These are phyloP conservation scores for Drosophila pectinifera DNA, from an alignment of 1,140 invertebrate genomes.

Conservation along the genomic window DNA sequence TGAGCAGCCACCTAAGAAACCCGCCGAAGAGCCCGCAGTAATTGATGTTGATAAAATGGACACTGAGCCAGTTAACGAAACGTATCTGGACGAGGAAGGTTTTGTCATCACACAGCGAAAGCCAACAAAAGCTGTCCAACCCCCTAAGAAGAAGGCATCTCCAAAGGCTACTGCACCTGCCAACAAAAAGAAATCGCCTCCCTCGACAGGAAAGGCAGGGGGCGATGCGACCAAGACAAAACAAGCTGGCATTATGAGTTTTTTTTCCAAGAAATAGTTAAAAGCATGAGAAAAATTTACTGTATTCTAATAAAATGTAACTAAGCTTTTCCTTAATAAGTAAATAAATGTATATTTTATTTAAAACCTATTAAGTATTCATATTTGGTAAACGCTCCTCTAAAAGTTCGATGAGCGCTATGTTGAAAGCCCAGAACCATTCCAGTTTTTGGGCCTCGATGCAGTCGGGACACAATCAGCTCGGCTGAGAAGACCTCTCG, in stretches of 20 bases:
- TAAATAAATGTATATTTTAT: too few species aligned
- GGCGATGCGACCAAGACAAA: conserved; percentile 66
- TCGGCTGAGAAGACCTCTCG: too few species aligned
- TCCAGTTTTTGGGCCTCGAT: too few species aligned
- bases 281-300: background rate
- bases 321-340: too few species aligned
- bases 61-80: conserved; percentile 61
- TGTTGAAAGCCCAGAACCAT: too few species aligned
- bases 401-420: too few species aligned
- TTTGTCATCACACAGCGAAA: conserved; percentile 77
- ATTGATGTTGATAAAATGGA: conserved; percentile 48
- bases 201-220: conserved; percentile 41
- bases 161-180: conserved; percentile 26
- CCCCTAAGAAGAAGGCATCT: conserved; percentile 47
- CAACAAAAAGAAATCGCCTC: conserved; percentile 55
- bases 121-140: conserved; percentile 42
- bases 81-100: conserved; percentile 79
- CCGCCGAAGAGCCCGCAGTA: conserved; percentile 23
- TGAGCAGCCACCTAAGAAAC: conserved; percentile 67
- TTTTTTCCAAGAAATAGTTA: conserved; percentile 72
- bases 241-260: conserved; percentile 76
- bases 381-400: too few species aligned
- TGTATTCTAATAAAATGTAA: too few species aligned
- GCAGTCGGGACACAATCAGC: too few species aligned
- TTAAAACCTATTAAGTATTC: too few species aligned